Percentiles rank a stretch among this genome's conserved stretches.
Conservation (phyloP, 2,888 invertebrate species). For the Glaucopsyche alexis region DNA sequence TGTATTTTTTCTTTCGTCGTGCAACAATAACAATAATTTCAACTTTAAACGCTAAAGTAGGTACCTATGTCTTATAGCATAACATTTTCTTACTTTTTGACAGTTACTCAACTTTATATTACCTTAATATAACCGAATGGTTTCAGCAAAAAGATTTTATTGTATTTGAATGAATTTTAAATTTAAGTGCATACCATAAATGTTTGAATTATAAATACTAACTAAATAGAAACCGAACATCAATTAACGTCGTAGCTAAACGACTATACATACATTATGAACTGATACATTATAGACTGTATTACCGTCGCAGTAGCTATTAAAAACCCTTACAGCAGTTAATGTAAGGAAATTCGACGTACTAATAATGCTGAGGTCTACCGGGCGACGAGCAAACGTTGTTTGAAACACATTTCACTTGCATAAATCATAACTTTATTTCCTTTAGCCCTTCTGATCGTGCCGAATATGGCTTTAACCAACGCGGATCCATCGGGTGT, state of each 20-base stretch:
- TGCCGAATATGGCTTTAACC: conserved; percentile 42
- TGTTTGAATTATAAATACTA: too few species aligned
- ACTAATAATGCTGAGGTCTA: conserved; percentile 44
- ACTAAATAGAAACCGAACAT: neutral
- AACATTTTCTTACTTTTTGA: too few species aligned
- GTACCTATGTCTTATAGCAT: too few species aligned
- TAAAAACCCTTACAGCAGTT: conserved; percentile 38
- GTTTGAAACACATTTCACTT: conserved; percentile 59
- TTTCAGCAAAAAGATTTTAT: too few species aligned
- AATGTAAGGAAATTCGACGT: conserved; percentile 48
- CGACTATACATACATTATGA: neutral
- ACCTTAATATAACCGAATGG: too few species aligned
- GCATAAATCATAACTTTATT: conserved; percentile 68
- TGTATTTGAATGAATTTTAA: too few species aligned
- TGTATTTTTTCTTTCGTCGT: too few species aligned
- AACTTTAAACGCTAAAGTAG: too few species aligned
- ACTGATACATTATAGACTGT: neutral
- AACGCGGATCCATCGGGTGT: conserved; percentile 1
- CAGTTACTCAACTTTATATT: too few species aligned
- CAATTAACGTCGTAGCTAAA: neutral
- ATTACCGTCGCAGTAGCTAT: neutral
- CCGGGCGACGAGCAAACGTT: conserved; percentile 47
- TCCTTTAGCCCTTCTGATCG: conserved; percentile 50
- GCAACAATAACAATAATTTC: too few species aligned
- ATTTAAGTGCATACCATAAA: too few species aligned